A percentile compares a stretch with the other conserved stretches of the same genome.
Conservation (phyloP, 2,113 vertebrate species). For the Centropus bengalensis region DNA sequence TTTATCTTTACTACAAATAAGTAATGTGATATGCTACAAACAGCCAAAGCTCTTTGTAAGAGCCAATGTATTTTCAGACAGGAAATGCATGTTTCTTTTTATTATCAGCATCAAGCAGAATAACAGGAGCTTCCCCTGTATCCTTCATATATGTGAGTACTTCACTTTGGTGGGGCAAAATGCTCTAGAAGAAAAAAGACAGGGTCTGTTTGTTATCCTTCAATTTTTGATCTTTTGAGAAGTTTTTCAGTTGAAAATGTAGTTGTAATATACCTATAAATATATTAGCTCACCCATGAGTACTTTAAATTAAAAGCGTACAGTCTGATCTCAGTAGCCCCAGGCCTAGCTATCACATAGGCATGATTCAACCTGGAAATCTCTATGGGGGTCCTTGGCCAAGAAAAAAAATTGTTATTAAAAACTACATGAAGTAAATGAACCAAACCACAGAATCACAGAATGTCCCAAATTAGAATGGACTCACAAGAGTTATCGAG, state of each 20-base stretch:
- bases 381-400: neutral
- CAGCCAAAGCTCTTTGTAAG: neutral
- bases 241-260: neutral
- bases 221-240: neutral
- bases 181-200: neutral
- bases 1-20: neutral
- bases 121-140: neutral
- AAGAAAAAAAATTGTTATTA: neutral
- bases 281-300: neutral
- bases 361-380: neutral
- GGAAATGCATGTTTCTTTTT: neutral
- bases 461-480: no score
- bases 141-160: fast-evolving
- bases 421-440: neutral
- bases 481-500: no score
- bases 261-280: neutral
- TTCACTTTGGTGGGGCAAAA: neutral
- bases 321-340: neutral
- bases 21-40: neutral
- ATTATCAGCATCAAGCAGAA: neutral
- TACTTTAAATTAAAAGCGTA: neutral
- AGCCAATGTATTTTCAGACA: neutral
- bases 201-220: neutral
- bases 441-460: neutral
- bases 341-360: neutral